Percentiles rank a stretch among this genome's conserved stretches.
These are phyloP conservation scores for Thera obeliscata DNA, from an alignment of 2,888 invertebrate genomes.

Conservation along the genomic window DNA sequence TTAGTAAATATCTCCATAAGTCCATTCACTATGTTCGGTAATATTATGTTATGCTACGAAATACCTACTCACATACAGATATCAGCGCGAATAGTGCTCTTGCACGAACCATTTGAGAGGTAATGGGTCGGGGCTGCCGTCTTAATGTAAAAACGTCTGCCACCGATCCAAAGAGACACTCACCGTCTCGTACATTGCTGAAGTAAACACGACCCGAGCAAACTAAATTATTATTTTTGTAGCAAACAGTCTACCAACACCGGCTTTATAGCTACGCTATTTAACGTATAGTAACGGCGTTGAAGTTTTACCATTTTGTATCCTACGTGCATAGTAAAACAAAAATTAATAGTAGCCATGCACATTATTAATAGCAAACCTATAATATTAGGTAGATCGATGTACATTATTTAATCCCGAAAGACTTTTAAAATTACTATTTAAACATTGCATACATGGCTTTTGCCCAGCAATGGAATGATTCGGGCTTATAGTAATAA, in stretches of 20 bases:
- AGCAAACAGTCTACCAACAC: not conserved
- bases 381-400: too few species aligned
- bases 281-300: too few species aligned
- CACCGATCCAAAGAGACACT: slow-evolving; percentile 55
- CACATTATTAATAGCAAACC: too few species aligned
- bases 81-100: slow-evolving; percentile 51
- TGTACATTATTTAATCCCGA: too few species aligned
- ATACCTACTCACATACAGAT: slow-evolving; percentile 11
- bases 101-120: slow-evolving; percentile 64
- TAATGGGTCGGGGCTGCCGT: slow-evolving; percentile 64
- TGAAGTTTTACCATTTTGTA: too few species aligned
- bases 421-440: too few species aligned
- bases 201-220: slow-evolving; percentile 6
- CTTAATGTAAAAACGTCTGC: slow-evolving; percentile 68
- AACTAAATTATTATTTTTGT: slow-evolving; percentile 8
- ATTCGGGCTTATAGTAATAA: too few species aligned
- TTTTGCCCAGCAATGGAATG: too few species aligned
- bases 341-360: too few species aligned
- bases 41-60: not conserved
- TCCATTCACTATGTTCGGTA: not conserved
- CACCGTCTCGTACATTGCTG: slow-evolving; percentile 30
- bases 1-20: not conserved
- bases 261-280: too few species aligned
- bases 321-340: too few species aligned
- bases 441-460: too few species aligned